Evolutionary conservation across 2,113 vertebrate genomes (phyloP).

Genomic region (Melospiza georgiana): DNA sequence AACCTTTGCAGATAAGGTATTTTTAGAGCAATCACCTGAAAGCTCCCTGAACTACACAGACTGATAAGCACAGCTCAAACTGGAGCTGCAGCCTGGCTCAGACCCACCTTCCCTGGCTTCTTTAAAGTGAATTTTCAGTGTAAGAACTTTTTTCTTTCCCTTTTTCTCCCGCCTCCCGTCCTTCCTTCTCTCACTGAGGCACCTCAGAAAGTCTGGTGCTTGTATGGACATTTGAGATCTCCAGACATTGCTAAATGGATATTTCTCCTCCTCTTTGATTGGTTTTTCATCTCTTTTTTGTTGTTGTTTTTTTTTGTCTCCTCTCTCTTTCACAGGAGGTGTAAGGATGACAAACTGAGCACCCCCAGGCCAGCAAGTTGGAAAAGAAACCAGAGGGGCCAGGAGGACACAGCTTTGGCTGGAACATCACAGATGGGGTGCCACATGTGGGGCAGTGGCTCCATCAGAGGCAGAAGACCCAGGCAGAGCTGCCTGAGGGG

Average conservation of each 20-base stretch:
- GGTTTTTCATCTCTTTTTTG: neutral
- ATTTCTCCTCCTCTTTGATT: neutral
- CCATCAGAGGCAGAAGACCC: neutral
- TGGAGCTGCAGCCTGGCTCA: neutral
- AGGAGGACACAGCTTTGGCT: neutral
- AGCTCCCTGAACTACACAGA: neutral
- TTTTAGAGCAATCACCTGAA: slow-evolving; percentile 65
- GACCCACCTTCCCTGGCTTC: neutral
- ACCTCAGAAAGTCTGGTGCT: neutral
- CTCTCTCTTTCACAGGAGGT: neutral
- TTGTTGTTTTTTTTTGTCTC: neutral
- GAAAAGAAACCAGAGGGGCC: neutral
- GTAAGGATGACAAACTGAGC: neutral
- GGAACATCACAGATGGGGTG: accelerated
- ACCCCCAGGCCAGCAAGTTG: neutral
- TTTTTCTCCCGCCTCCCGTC: neutral
- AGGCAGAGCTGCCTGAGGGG: neutral
- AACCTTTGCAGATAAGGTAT: slow-evolving; percentile 44
- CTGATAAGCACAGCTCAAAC: slow-evolving; percentile 15
- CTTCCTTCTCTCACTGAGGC: neutral
- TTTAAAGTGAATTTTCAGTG: neutral
- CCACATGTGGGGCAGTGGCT: accelerated
- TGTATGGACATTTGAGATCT: neutral
- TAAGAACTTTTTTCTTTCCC: neutral
- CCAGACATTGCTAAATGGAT: neutral